Evolutionary conservation across 2,113 vertebrate species (phyloP), one percentile per base, ranked within the genome.

Genomic region (Microtus richardsoni): DNA sequence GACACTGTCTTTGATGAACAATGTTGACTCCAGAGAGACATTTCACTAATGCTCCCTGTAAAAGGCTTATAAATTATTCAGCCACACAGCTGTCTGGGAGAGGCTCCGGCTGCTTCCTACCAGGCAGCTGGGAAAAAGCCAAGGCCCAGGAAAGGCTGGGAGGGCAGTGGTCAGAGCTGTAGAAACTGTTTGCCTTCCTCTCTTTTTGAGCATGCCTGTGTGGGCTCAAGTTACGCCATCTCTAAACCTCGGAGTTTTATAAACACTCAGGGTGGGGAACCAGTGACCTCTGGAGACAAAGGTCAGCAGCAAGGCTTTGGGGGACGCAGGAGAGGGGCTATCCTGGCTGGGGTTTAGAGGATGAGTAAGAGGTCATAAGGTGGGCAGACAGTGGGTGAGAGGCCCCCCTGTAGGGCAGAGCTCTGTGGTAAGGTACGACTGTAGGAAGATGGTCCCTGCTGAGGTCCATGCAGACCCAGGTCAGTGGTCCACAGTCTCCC

Each of bases 1-100:
- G 93, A 91, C 41, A 83, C 93, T 94, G 77, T 62, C 95, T 97
- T 91, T 97, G 95, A 98, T 96, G 97, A 95, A 96, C 94, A 92
- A 62, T 80, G 94, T 97, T 58, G 54, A 88, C 88, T 97, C 87
- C 88, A 89, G 95, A 44, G 97, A 97, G 95, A 94, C 92, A 94
- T 93, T 89, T 95, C 33, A 89, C 95, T 82, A 66, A 60, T 19
- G 49, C 68, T 95, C 91, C 78, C 2, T 41, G 93, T 87, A 93
- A 95, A 96, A 90, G 93, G 78, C 24, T 92, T 94, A 95, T 97
- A 88, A 97, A 97, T 98, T 97, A 98, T 98, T 98, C 92, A 97
- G 93, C 86, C 52, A 30, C 74, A 36, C 91, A 91, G 97, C 96
- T 90, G 91, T 96, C 93, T 8, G 84, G 30, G 91, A 96, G 64